phyloP scores from a whole-genome alignment of 1,140 invertebrate genomes.

The Polypedilum pembai region DNA sequence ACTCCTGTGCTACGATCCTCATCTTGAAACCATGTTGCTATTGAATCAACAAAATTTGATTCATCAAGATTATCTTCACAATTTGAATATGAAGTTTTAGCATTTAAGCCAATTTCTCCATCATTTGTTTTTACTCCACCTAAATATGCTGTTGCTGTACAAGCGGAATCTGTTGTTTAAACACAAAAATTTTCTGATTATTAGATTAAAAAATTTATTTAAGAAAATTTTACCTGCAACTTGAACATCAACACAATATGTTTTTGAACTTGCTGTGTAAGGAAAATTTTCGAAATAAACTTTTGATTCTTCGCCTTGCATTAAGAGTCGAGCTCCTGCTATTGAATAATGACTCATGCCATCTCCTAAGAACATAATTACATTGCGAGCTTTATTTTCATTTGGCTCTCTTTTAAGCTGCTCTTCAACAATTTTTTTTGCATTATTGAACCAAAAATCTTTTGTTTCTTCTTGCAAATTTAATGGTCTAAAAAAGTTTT shows the following conservation, averaged over 20 bases:
- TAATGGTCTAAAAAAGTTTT: slow-evolving; percentile 29
- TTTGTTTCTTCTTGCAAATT: slow-evolving; percentile 36
- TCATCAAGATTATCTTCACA: slow-evolving; percentile 50
- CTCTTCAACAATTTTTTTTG: slow-evolving; percentile 33
- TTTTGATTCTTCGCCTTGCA: slow-evolving; percentile 57
- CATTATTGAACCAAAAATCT: slow-evolving; percentile 41
- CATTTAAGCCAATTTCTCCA: slow-evolving; percentile 68
- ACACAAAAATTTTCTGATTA: neutral
- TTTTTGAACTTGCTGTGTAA: slow-evolving; percentile 63
- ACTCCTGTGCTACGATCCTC: slow-evolving; percentile 65
- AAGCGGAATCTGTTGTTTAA: slow-evolving; percentile 36
- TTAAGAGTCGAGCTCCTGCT: slow-evolving; percentile 56
- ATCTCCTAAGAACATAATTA: slow-evolving; percentile 70
- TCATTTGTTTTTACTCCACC: slow-evolving; percentile 76
- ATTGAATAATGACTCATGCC: slow-evolving; percentile 70
- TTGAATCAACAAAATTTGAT: slow-evolving; percentile 53
- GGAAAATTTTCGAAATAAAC: slow-evolving; percentile 70
- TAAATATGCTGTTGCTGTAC: slow-evolving; percentile 70
- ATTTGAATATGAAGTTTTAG: slow-evolving; percentile 51
- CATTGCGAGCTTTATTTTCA: slow-evolving; percentile 53
- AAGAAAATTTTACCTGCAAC: slow-evolving; percentile 48
- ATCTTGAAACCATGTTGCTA: slow-evolving; percentile 65
- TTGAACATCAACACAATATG: slow-evolving; percentile 68
- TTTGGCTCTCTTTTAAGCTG: neutral
- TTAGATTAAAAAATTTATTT: neutral